Evolutionary conservation across 2,888 invertebrate genomes (phyloP).

Genomic region (Cyaniris semiargus): DNA sequence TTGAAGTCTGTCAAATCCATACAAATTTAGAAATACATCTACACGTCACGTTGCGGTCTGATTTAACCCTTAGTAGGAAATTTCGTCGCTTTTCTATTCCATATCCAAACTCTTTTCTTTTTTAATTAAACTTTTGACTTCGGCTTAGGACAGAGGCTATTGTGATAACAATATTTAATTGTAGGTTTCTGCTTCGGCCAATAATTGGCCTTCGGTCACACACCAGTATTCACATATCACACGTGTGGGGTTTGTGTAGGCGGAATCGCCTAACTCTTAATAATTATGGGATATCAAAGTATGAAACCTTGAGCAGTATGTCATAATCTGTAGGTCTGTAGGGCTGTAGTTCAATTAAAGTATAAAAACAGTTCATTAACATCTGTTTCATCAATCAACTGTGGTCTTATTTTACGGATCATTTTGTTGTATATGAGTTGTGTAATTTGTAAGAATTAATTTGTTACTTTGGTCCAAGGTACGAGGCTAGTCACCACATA

Average conservation of each 20-base stretch:
- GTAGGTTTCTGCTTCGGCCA: neutral
- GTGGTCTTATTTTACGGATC: neutral
- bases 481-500: neutral
- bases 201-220: neutral
- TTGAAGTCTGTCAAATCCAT: too few species aligned
- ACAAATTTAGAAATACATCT: too few species aligned
- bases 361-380: constrained; percentile 21
- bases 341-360: constrained; percentile 10
- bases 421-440: constrained; percentile 17
- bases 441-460: neutral
- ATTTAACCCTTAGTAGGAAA: too few species aligned
- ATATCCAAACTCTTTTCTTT: too few species aligned
- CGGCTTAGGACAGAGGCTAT: too few species aligned
- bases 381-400: constrained; percentile 11
- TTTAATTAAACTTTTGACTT: too few species aligned
- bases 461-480: neutral
- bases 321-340: neutral
- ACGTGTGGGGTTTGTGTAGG: neutral
- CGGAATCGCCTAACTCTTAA: neutral
- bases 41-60: too few species aligned
- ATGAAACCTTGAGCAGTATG: neutral
- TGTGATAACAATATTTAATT: too few species aligned
- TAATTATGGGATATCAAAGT: neutral
- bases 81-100: too few species aligned
- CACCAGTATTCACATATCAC: neutral